These are phyloP conservation scores for Sebastes cheni DNA, from an alignment of 2,797 vertebrate species.

Conservation along the genomic window DNA sequence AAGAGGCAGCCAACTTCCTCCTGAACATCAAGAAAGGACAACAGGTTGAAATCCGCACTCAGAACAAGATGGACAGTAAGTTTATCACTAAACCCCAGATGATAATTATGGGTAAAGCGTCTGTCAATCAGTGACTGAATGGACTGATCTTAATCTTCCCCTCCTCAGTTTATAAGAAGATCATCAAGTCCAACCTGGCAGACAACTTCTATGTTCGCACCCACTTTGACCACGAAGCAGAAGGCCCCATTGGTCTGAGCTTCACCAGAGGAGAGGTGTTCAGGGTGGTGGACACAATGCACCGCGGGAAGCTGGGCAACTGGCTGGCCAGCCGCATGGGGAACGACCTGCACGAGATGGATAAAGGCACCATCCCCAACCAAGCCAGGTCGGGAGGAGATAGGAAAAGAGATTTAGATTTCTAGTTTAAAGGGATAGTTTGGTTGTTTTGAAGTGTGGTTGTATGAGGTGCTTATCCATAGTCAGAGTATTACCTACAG, in stretches of 20 bases:
- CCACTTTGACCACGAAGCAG: conserved; percentile 93
- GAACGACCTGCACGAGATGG: conserved; percentile 89
- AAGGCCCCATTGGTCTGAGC: conserved; percentile 81
- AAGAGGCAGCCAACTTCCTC: conserved; percentile 92
- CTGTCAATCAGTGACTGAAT: background rate
- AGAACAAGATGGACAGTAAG: conserved; percentile 95
- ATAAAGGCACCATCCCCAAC: conserved; percentile 94
- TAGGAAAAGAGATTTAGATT: background rate
- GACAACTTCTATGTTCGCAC: conserved; percentile 97
- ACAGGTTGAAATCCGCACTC: conserved; percentile 82
- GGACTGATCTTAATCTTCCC: background rate
- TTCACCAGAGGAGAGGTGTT: conserved; percentile 94
- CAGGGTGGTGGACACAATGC: conserved; percentile 94
- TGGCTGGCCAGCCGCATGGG: conserved; percentile 94
- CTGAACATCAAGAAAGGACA: conserved; percentile 85
- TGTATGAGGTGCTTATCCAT: background rate
- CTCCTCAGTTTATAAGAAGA: conserved; percentile 91
- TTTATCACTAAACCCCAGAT: conserved; percentile 30
- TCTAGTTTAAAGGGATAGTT: background rate
- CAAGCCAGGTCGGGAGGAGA: conserved; percentile 81
- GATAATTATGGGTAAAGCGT: fast-evolving
- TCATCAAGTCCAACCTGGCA: conserved; percentile 87
- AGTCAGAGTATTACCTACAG: background rate
- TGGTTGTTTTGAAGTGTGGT: background rate
- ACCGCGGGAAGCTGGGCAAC: conserved; percentile 86